Evolutionary conservation across 2,797 vertebrate genomes (phyloP), one percentile per base, ranked within the genome.

Genomic region (Apogon hyalosoma): DNA sequence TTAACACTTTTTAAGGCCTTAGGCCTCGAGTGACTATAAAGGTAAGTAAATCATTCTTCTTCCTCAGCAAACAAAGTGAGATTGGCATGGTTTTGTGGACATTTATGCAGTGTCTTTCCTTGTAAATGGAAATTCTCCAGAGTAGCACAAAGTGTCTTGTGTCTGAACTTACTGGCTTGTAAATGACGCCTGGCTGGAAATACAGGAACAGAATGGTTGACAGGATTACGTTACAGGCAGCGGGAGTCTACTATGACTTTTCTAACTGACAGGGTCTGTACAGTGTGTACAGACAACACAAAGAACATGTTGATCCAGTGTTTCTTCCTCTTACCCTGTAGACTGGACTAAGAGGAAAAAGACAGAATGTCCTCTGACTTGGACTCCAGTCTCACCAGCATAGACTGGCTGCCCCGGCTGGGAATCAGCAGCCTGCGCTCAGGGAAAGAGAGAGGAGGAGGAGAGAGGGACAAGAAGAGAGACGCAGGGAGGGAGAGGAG

Each of bases 351-450:
- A 69, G 16, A 74, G 15, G 41, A 62, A 71, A 96, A 8, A 47
- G 36, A 49, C 28, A 79, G 14, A 50, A 99, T 99, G 98, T 95
- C 96, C 53, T 97, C 97, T 16, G 96, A 98, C 74, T 80, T 98
- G 83, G 93, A 97, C 91, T 98, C 97, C 77, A 99, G 98, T 87
- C 94, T 99, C 70, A 99, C 98, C 65, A 98, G 96, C 77, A 99
- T 98, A 80, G 98, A 99, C 94, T 99, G 98, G 97, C 95, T 99
- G 59, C 96, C 98, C 45, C 95, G 96, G 83, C 94, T 99, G 85
- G 98, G 97, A 78, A 88, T 98, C 86, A 96, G 95, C 77, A 95
- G 95, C 92, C 85, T 97, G 92, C 87, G 96, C 83, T 94, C 97
- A 43, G 93, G 93, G 88, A 90, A 92, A 90, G 82, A 95, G 90